A percentile compares a stretch with the other conserved stretches of the same genome.
These are phyloP conservation scores for Platygyra sinensis DNA, from an alignment of 64 coral and sea anemone species.

Conservation along the genomic window DNA sequence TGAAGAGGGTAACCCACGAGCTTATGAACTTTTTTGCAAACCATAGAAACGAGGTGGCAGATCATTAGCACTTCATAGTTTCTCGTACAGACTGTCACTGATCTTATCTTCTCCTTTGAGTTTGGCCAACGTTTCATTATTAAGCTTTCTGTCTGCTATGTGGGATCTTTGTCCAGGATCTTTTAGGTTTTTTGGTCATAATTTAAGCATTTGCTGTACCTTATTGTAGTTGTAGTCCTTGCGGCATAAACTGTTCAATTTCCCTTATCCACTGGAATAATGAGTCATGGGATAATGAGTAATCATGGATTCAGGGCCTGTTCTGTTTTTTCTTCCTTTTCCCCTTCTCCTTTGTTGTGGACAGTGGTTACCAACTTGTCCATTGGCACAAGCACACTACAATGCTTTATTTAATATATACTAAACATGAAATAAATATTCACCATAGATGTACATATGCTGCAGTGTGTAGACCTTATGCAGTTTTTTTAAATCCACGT, in stretches of 20 bases:
- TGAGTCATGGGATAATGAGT: not conserved
- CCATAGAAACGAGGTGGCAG: slow-evolving; percentile 27
- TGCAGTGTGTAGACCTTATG: too few species aligned
- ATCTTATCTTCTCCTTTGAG: slow-evolving; percentile 8
- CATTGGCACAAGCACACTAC: too few species aligned
- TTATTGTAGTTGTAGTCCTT: slow-evolving; percentile 32
- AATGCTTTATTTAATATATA: too few species aligned
- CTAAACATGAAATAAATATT: too few species aligned
- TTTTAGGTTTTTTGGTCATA: slow-evolving; percentile 13
- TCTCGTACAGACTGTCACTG: slow-evolving; percentile 9
- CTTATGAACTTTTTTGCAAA: too few species aligned
- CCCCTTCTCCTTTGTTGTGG: too few species aligned
- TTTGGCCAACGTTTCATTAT: slow-evolving; percentile 18
- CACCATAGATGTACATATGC: too few species aligned
- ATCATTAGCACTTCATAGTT: slow-evolving; percentile 2
- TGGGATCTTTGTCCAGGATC: slow-evolving; percentile 28
- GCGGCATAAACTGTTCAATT: slow-evolving; percentile 27
- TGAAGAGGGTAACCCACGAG: too few species aligned
- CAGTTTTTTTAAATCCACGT: too few species aligned
- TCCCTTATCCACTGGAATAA: slow-evolving; percentile 43
- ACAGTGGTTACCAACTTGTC: too few species aligned
- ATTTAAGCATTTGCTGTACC: not conserved
- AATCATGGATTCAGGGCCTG: too few species aligned
- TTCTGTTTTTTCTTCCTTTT: too few species aligned
- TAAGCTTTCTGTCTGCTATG: slow-evolving; percentile 20